Evolutionary conservation across 2,888 invertebrate genomes (phyloP).

Genomic region (Aplocera efformata): DNA sequence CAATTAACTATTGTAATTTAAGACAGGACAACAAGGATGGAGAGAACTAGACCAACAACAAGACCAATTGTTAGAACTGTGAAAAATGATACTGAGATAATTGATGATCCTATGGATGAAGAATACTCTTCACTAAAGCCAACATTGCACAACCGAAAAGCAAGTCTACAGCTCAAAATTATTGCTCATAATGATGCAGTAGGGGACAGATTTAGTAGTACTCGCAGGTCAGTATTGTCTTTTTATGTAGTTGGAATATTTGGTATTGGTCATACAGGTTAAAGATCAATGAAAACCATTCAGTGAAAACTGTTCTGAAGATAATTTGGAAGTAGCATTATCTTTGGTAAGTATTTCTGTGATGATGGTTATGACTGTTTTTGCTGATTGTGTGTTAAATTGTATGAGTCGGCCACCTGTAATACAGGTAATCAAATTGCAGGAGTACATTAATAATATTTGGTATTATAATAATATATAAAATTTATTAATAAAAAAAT

Average conservation of each 20-base stretch:
- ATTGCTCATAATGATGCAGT: slow-evolving; percentile 61
- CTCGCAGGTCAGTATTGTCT: slow-evolving; percentile 43
- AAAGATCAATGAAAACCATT: no score
- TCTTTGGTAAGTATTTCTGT: no score
- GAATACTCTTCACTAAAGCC: slow-evolving; percentile 43
- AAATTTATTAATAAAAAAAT: no score
- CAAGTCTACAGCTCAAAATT: slow-evolving; percentile 68
- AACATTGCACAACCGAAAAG: slow-evolving; percentile 48
- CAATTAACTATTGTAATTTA: not conserved
- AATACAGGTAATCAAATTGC: no score
- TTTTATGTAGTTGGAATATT: no score
- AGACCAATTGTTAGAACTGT: slow-evolving; percentile 70
- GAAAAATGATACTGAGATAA: slow-evolving; percentile 68
- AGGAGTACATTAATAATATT: no score
- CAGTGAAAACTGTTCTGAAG: no score
- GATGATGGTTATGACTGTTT: no score
- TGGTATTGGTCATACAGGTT: no score
- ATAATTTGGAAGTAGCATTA: no score
- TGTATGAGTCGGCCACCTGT: no score
- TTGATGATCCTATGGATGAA: slow-evolving; percentile 67
- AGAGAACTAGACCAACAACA: slow-evolving; percentile 29
- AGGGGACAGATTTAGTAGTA: slow-evolving; percentile 36
- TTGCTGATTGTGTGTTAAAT: no score
- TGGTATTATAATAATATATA: not conserved
- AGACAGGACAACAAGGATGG: slow-evolving; percentile 33